phyloP scores from a whole-genome alignment of 2,113 vertebrate genomes.

The Bettongia penicillata region DNA sequence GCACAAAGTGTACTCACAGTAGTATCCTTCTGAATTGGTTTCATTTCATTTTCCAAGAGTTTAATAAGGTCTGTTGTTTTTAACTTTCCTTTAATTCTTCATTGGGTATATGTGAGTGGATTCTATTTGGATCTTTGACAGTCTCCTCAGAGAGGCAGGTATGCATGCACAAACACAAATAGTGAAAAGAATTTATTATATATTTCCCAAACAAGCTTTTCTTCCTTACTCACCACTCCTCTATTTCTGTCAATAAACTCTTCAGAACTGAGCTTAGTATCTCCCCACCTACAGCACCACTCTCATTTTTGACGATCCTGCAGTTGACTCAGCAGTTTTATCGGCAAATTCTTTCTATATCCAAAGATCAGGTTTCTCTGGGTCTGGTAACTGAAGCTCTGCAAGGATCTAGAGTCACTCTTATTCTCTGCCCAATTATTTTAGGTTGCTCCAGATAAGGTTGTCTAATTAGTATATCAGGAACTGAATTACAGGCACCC shows the following conservation, averaged over 20 bases:
- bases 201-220: not conserved
- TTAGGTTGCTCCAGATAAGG: not conserved
- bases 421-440: not conserved
- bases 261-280: not conserved
- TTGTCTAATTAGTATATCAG: not conserved
- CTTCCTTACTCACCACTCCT: not conserved
- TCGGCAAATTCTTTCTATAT: no score
- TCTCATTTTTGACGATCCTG: no score
- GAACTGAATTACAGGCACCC: not conserved
- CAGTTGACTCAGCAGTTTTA: no score
- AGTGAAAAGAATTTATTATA: not conserved
- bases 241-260: no score
- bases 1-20: not conserved
- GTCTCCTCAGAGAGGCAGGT: not conserved
- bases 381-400: not conserved
- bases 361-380: no score
- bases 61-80: not conserved
- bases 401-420: not conserved
- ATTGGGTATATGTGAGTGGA: not conserved
- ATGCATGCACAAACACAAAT: not conserved
- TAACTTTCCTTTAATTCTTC: not conserved
- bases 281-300: no score
- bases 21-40: constrained; percentile 2
- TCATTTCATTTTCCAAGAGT: not conserved
- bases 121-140: not conserved